These are phyloP conservation scores for Arion vulgaris DNA, from an alignment of 1,140 invertebrate genomes.

Conservation along the genomic window DNA sequence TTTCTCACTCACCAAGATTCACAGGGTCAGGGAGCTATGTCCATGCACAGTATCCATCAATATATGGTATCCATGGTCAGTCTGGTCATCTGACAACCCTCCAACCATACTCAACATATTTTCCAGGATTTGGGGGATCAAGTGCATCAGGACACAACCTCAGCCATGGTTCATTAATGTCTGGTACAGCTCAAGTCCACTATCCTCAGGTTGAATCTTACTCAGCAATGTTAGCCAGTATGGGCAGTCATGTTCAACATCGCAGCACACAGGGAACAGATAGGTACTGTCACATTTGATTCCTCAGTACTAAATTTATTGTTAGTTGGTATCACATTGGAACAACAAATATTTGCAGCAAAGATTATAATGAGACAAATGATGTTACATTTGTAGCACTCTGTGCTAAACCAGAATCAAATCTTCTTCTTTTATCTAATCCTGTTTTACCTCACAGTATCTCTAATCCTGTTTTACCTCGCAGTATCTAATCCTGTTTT, in stretches of 20 bases:
- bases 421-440: no score
- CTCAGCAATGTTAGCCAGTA: constrained; percentile 67
- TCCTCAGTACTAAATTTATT: no score
- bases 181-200: constrained; percentile 37
- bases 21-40: constrained; percentile 31
- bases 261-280: constrained; percentile 29
- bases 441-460: no score
- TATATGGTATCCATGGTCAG: constrained; percentile 51
- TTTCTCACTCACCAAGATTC: constrained; percentile 21
- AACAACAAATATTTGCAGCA: no score
- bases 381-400: no score
- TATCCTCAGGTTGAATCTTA: constrained; percentile 67
- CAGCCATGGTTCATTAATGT: constrained; percentile 27
- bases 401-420: no score
- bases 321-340: no score
- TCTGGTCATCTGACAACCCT: constrained; percentile 39
- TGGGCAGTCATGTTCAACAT: constrained; percentile 65
- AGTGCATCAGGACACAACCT: constrained; percentile 44
- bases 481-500: no score
- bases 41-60: constrained; percentile 49
- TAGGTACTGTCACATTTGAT: constrained; percentile 5
- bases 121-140: constrained; percentile 32
- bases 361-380: no score
- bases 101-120: constrained; percentile 36
- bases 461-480: no score